A percentile compares a stretch with the other conserved stretches of the same genome.
These are phyloP conservation scores for Propithecus perrieri DNA, from an alignment of 2,797 vertebrate species.

Conservation along the genomic window DNA sequence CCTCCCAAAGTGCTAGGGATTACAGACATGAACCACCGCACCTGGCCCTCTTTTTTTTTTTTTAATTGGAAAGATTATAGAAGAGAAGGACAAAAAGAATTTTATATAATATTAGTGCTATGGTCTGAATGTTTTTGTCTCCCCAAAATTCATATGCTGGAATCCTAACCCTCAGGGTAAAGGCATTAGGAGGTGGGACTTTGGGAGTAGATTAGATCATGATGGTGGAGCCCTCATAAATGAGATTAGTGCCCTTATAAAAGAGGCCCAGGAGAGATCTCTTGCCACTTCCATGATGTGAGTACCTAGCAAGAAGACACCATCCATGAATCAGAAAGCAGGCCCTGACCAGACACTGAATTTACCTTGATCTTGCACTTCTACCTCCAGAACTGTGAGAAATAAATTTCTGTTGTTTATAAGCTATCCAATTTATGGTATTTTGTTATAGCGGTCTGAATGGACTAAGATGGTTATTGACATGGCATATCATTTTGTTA, in stretches of 20 bases:
- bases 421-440: neutral
- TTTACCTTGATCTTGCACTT: neutral
- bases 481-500: neutral
- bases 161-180: neutral
- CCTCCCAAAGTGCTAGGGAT: no score
- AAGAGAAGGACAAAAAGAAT: neutral
- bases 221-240: neutral
- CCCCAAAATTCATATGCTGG: neutral
- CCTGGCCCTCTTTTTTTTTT: neutral
- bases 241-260: neutral
- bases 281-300: neutral
- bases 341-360: neutral
- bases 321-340: neutral
- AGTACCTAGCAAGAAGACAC: neutral
- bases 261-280: neutral
- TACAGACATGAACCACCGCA: no score
- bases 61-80: neutral
- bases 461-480: neutral
- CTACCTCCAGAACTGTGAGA: neutral
- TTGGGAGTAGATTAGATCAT: neutral
- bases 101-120: neutral
- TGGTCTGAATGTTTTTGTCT: neutral
- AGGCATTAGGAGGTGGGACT: neutral
- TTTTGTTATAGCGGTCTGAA: neutral
- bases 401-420: neutral